A percentile compares a stretch with the other conserved stretches of the same genome.
These are phyloP conservation scores for Tamias sibiricus DNA, from an alignment of 2,113 vertebrate species.

Conservation along the genomic window DNA sequence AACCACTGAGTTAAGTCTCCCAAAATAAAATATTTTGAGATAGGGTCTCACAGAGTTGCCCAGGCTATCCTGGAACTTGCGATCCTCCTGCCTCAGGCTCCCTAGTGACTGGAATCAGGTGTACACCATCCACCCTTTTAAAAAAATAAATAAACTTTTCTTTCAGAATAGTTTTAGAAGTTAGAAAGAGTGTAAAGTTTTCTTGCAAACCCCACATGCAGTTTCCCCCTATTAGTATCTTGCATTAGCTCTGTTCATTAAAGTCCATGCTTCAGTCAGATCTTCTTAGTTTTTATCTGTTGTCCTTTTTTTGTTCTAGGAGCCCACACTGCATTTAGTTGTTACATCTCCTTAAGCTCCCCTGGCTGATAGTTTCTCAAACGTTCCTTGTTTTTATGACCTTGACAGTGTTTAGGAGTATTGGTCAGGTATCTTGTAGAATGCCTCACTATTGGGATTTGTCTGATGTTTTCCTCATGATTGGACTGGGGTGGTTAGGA, in stretches of 20 bases:
- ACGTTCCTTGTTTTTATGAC: not conserved
- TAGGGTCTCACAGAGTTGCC: not conserved
- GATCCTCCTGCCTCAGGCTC: not conserved
- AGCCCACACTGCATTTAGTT: not conserved
- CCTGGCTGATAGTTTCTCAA: not conserved
- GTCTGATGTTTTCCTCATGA: not conserved
- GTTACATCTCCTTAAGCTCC: not conserved
- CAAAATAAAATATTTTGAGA: not conserved
- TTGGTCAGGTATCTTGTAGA: not conserved
- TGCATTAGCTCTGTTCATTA: not conserved
- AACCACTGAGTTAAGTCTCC: not conserved
- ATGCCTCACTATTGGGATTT: not conserved
- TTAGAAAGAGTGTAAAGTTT: not conserved
- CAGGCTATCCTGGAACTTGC: not conserved
- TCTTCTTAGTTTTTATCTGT: not conserved
- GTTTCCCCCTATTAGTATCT: not conserved
- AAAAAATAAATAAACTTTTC: not conserved
- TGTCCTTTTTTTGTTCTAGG: not conserved
- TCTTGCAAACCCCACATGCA: not conserved
- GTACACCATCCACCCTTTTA: not conserved
- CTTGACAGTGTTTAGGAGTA: not conserved
- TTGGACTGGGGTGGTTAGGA: not conserved
- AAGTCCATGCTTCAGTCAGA: not conserved
- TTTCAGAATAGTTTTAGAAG: not conserved
- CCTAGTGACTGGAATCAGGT: not conserved